Evolutionary conservation across 2,888 invertebrate genomes (phyloP).

Genomic region (Pammene aurita): DNA sequence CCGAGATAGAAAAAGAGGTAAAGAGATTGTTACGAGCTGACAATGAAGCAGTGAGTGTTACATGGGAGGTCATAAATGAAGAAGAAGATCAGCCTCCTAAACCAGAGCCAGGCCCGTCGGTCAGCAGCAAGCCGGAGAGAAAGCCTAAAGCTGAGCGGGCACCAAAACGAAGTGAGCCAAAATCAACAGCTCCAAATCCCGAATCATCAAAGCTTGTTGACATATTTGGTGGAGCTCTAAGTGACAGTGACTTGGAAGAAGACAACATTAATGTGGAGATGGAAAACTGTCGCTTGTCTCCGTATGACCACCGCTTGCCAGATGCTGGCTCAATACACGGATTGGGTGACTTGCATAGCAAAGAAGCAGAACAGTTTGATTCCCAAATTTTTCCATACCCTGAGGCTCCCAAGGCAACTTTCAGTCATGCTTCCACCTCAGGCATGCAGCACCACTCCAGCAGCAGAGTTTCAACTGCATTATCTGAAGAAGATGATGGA

Average conservation of each 20-base stretch:
- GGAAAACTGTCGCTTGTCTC: slow-evolving; percentile 90
- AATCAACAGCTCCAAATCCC: slow-evolving; percentile 51
- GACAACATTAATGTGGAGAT: slow-evolving; percentile 90
- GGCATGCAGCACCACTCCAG: slow-evolving; percentile 53
- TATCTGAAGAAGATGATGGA: slow-evolving; percentile 67
- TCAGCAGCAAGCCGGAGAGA: slow-evolving; percentile 61
- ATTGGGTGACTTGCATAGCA: slow-evolving; percentile 53
- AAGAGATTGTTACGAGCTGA: slow-evolving; percentile 95
- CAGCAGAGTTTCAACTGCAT: slow-evolving; percentile 48
- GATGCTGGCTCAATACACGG: slow-evolving; percentile 79
- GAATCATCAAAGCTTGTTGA: slow-evolving; percentile 82
- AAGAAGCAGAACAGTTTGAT: slow-evolving; percentile 63
- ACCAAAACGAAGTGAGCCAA: slow-evolving; percentile 47
- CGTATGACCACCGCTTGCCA: slow-evolving; percentile 88
- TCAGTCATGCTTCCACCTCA: slow-evolving; percentile 54
- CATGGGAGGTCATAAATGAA: slow-evolving; percentile 95
- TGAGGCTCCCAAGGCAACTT: slow-evolving; percentile 54
- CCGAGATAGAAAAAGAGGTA: slow-evolving; percentile 99
- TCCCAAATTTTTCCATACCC: slow-evolving; percentile 66
- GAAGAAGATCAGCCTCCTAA: slow-evolving; percentile 87
- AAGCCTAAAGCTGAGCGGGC: slow-evolving; percentile 61
- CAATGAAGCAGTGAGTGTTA: slow-evolving; percentile 94
- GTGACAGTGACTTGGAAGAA: slow-evolving; percentile 93
- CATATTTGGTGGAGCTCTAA: slow-evolving; percentile 96
- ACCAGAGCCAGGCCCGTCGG: slow-evolving; percentile 54